Evolutionary conservation across 92 coral and sea anemone species (phyloP).

Genomic region (Epizoanthus stellaris): DNA sequence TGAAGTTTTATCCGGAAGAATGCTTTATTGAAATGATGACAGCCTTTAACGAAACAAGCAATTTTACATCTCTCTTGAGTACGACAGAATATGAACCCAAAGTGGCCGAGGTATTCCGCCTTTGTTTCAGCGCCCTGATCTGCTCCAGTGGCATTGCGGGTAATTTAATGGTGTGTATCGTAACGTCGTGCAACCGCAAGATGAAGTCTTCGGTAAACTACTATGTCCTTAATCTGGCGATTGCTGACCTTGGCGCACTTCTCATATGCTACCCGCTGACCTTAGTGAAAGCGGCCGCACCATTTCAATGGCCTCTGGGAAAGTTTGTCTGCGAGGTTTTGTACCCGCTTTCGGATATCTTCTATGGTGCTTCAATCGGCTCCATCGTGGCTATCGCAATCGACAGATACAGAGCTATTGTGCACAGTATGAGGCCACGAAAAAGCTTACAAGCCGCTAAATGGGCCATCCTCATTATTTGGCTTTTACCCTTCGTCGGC

Average conservation of each 20-base stretch:
- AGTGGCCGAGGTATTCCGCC: conserved; percentile 69
- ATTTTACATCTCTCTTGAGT: background rate
- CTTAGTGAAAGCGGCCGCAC: conserved; percentile 80
- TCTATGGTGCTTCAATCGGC: conserved; percentile 89
- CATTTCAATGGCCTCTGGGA: conserved; percentile 86
- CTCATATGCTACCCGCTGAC: conserved; percentile 83
- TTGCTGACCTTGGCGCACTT: conserved; percentile 83
- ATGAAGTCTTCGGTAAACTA: conserved; percentile 76
- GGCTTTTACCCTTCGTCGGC: conserved; percentile 67
- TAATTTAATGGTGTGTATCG: conserved; percentile 75
- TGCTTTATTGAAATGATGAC: background rate
- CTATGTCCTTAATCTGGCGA: conserved; percentile 80
- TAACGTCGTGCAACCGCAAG: conserved; percentile 70
- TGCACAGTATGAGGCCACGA: conserved; percentile 77
- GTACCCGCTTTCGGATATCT: conserved; percentile 85
- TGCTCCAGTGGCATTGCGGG: conserved; percentile 83
- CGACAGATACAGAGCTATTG: conserved; percentile 86
- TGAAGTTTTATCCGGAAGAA: too few species aligned
- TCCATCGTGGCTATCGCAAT: conserved; percentile 92
- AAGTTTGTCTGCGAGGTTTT: conserved; percentile 71
- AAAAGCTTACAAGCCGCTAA: conserved; percentile 74
- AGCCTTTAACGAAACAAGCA: background rate
- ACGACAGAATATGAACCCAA: conserved; percentile 62
- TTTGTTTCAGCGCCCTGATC: conserved; percentile 77
- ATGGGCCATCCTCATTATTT: conserved; percentile 77